phyloP scores from a whole-genome alignment of 2,113 vertebrate genomes.

The Peucedramus taeniatus region DNA sequence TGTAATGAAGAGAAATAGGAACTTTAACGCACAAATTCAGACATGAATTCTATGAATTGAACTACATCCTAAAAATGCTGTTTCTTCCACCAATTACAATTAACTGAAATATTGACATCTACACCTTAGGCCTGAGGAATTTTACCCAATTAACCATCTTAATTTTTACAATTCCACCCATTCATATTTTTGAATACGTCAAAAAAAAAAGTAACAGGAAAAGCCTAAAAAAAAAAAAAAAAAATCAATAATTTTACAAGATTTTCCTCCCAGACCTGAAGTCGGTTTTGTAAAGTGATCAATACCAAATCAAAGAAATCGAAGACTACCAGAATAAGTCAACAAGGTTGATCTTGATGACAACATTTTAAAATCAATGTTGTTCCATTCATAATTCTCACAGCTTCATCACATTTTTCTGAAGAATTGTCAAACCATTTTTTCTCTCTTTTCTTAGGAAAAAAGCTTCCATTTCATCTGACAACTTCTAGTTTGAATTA shows the following conservation, averaged over 20 bases:
- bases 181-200: accelerated
- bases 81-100: neutral
- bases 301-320: neutral
- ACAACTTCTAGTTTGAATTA: neutral
- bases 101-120: neutral
- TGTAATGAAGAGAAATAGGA: neutral
- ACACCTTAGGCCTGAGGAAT: neutral
- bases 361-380: neutral
- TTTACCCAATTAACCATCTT: neutral
- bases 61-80: neutral
- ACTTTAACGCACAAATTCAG: neutral
- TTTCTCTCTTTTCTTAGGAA: neutral
- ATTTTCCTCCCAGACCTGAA: neutral
- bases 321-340: neutral
- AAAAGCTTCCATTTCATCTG: neutral
- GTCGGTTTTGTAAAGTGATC: neutral
- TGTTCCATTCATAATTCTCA: neutral
- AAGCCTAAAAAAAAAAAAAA: neutral
- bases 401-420: neutral
- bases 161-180: neutral
- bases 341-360: neutral
- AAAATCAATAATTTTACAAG: neutral
- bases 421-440: neutral
- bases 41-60: neutral
- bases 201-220: neutral